A percentile compares a stretch with the other conserved stretches of the same genome.
phyloP scores from a whole-genome alignment of 1,140 invertebrate species.

The Paraescarpia echinospica region DNA sequence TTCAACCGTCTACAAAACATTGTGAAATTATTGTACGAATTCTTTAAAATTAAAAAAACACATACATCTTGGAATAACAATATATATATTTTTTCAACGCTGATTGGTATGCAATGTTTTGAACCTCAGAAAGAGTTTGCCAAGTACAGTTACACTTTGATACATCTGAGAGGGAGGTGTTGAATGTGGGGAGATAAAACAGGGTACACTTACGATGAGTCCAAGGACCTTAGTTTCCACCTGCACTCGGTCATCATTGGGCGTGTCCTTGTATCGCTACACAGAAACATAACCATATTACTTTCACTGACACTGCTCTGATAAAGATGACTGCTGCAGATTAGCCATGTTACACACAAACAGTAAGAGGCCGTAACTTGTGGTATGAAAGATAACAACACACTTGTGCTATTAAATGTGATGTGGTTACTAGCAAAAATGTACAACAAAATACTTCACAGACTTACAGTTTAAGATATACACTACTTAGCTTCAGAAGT shows the following conservation, averaged over 20 bases:
- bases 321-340: not conserved
- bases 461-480: not conserved
- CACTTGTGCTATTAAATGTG: not conserved
- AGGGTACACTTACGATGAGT: constrained; percentile 60
- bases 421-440: not conserved
- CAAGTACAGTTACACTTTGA: not conserved
- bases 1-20: not conserved
- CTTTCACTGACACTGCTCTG: not conserved
- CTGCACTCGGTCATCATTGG: constrained; percentile 61
- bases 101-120: too few relatives aligned
- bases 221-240: constrained; percentile 81
- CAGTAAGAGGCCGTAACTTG: not conserved
- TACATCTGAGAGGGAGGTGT: not conserved
- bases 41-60: too few relatives aligned
- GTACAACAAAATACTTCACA: not conserved
- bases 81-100: too few relatives aligned
- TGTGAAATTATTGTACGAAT: too few relatives aligned
- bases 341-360: not conserved
- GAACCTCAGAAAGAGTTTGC: not conserved
- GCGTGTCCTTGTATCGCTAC: constrained; percentile 31
- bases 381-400: not conserved
- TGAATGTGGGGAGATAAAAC: not conserved
- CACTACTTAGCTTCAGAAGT: not conserved
- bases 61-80: too few relatives aligned
- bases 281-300: not conserved